Conservation (phyloP, 1,140 invertebrate species). For the Drosophila saltans region DNA sequence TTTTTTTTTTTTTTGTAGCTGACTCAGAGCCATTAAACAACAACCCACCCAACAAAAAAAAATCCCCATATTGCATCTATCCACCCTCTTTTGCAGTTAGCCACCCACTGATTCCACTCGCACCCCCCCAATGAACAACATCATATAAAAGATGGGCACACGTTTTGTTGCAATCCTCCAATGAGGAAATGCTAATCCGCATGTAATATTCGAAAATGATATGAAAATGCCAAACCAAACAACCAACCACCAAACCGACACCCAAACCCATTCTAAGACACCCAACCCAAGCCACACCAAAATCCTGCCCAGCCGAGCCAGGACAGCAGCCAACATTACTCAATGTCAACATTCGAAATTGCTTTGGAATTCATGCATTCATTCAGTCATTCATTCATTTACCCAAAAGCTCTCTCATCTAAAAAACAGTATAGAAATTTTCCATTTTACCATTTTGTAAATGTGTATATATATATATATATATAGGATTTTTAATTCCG, state of each 20-base stretch:
- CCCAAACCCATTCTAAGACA: slow-evolving; percentile 4
- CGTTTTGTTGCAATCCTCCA: slow-evolving; percentile 74
- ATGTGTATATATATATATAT: slow-evolving; percentile 1
- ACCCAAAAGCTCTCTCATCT: slow-evolving; percentile 27
- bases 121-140: slow-evolving; percentile 12
- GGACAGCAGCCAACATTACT: slow-evolving; percentile 67
- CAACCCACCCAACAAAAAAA: slow-evolving; percentile 8
- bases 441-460: slow-evolving; percentile 54
- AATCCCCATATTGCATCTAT: slow-evolving; percentile 30
- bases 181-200: slow-evolving; percentile 82
- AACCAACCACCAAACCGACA: slow-evolving; percentile 58
- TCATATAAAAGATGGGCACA: slow-evolving; percentile 59
- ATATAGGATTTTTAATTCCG: slow-evolving; percentile 56
- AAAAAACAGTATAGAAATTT: slow-evolving; percentile 70
- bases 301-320: slow-evolving; percentile 6
- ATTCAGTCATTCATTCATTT: slow-evolving; percentile 64
- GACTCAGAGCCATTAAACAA: slow-evolving; percentile 22
- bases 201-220: slow-evolving; percentile 83
- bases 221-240: slow-evolving; percentile 79
- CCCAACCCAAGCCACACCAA: slow-evolving; percentile 22
- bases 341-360: slow-evolving; percentile 79
- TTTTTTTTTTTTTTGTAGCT: slow-evolving; percentile 13
- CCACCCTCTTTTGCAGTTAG: slow-evolving; percentile 54
- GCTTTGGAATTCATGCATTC: slow-evolving; percentile 80
- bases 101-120: slow-evolving; percentile 25